Base-by-base conservation (phyloP, 2,797 vertebrate species). In the Muscicapa striata region DNA sequence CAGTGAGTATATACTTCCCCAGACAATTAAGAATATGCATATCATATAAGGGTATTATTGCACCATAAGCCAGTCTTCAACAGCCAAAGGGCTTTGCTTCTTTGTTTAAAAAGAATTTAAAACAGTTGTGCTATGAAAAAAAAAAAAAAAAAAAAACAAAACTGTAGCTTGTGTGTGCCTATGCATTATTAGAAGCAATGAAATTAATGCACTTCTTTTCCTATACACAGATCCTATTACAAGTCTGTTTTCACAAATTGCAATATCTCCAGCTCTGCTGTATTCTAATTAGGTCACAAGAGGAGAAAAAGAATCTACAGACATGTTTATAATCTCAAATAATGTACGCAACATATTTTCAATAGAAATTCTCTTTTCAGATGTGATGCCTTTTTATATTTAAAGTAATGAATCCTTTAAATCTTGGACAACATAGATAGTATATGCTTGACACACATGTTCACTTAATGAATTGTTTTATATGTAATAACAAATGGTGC, bases 241-340 rank as follows among this genome's bases (percentile, higher is more conserved):
- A 94, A 51, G 30, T 79, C 72, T 32, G 20, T 88, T 90, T 93
- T 90, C 36, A 48, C 8, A 83, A 72, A 49, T 13, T 41, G 64
- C 20, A 82, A 8, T 18, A 45, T 61, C 78, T 78, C 74, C 51
- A 45, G 32, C 6, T 79, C 51, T 68, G 73, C 70, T 40, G 14
- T 72, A 68, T 92, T 89, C 87, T 91, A 94, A 95, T 93, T 89
- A 81, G n/a, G 18, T 70, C 74, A 94, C 45, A 95, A 93, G 89
- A 80, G 9, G 26, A 40, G 52, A 43, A 23, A 75, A 78, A n/a
- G 11, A 10, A 40, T 17, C 15, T 84, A 69, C 15, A 87, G 24
- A 30, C 17, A 51, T 1, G 1, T 7, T 72, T 93, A 92, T 94
- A 90, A 92, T 36, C 55, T 84, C 54, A 76, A 75, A 6, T 41